phyloP scores from a whole-genome alignment of 2,888 invertebrate species.

The Cremastinae sp. region DNA sequence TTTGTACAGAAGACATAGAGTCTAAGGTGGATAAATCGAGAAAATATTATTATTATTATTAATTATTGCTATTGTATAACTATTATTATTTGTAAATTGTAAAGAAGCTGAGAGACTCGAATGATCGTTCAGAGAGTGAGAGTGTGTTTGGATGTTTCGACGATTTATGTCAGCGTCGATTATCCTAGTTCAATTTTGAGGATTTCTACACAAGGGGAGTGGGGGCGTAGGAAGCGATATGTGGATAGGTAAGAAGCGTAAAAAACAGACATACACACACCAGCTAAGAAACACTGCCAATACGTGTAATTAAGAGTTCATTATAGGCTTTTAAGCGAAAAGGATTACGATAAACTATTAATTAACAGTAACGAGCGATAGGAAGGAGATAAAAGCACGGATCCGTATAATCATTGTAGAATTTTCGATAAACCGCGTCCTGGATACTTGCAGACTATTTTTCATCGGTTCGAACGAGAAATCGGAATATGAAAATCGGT shows the following conservation, averaged over 20 bases:
- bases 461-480: slow-evolving; percentile 37
- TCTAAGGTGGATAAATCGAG: slow-evolving; percentile 59
- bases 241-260: slow-evolving; percentile 6
- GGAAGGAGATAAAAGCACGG: slow-evolving; percentile 31
- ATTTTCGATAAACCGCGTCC: slow-evolving; percentile 66
- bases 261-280: slow-evolving; percentile 72
- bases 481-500: neutral
- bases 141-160: slow-evolving; percentile 46
- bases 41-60: too few relatives aligned
- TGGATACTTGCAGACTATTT: slow-evolving; percentile 58
- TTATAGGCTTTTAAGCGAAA: slow-evolving; percentile 62
- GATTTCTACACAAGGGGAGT: slow-evolving; percentile 25
- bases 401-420: slow-evolving; percentile 70
- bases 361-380: slow-evolving; percentile 67
- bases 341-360: slow-evolving; percentile 63
- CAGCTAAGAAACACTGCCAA: slow-evolving; percentile 80
- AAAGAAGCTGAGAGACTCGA: slow-evolving; percentile 42
- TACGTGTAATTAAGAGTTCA: slow-evolving; percentile 76
- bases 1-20: slow-evolving; percentile 68
- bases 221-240: slow-evolving; percentile 17
- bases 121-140: slow-evolving; percentile 41
- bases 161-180: slow-evolving; percentile 60
- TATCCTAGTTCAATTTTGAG: slow-evolving; percentile 43
- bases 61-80: neutral
- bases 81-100: slow-evolving; percentile 72